Base-by-base conservation (phyloP, 2,888 invertebrate genomes). In the Drosophila prostipennis region DNA sequence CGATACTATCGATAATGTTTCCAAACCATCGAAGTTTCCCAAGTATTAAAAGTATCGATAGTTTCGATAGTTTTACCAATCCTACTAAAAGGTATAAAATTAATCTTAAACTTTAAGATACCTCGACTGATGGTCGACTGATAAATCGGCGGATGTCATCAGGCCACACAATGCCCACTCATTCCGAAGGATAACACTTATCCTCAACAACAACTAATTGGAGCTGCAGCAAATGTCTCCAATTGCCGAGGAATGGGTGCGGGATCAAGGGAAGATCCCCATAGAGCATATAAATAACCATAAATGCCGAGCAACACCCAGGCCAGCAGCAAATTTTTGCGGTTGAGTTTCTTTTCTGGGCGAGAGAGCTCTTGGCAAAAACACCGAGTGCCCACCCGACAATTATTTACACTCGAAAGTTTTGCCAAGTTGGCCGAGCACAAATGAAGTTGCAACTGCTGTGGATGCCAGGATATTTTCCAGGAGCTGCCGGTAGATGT, bases 331-430 rank as follows among this genome's bases (percentile, higher is more conserved):
- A 63, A 40, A 86, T 80, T 80, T 79, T 82, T 80, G 86, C 69
- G 83, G 80, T 82, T 80, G 61, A 61, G 74, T 71, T 77, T 82
- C 59, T 64, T 69, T 76, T 72, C 48, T 39, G 23, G 48, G 19
- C 34, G 34, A 48, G 39, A 51, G 39, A 51, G 52, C 52, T 55
- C 46, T 16, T 39, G 43, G 55, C 48, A 48, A 36, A 55, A 43
- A 55, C 43, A 53, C 40, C 55, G 48, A 57, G 64, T 59, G 63
- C 56, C 81, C 74, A 57, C 56, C 81, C 74, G 85, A 87, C 87
- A 87, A 82, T 82, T 82, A 82, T 87, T 82, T 82, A 87, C 81
- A 82, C 87, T 82, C 79, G 71, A 84, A 87, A 81, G 71, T 87
- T 86, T 80, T 57, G 68, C 68, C 68, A 68, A 68, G 70, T 68